phyloP scores from a whole-genome alignment of 2,888 invertebrate genomes.

The Nebria brevicollis region DNA sequence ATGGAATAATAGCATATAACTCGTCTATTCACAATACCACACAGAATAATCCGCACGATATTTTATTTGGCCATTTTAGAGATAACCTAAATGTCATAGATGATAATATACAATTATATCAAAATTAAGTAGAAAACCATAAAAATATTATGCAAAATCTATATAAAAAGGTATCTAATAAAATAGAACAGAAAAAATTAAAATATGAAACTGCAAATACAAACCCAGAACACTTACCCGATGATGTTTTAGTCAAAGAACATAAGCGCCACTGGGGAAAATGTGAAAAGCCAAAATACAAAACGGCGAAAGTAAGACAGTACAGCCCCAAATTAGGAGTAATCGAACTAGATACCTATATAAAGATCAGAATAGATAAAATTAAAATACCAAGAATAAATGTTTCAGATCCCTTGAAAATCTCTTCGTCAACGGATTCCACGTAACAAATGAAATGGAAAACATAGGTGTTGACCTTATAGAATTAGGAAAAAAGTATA shows the following conservation, averaged over 20 bases:
- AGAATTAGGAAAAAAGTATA: background rate
- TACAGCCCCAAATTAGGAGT: too few relatives aligned
- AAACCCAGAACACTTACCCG: background rate
- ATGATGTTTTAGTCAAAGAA: constrained; percentile 6
- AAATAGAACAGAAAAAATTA: constrained; percentile 1
- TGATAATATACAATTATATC: background rate
- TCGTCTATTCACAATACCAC: constrained; percentile 11
- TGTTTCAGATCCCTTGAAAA: too few relatives aligned
- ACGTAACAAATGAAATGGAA: too few relatives aligned
- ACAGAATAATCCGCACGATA: constrained; percentile 11
- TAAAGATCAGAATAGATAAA: too few relatives aligned
- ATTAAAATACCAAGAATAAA: too few relatives aligned
- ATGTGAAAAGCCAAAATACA: constrained; percentile 6
- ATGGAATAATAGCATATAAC: constrained; percentile 12
- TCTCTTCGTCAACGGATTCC: too few relatives aligned
- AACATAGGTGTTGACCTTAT: too few relatives aligned
- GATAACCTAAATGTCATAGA: background rate
- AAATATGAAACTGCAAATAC: background rate
- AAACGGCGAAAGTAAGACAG: too few relatives aligned
- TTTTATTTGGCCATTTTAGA: constrained; percentile 3
- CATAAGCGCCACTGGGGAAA: constrained; percentile 1
- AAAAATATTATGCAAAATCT: constrained; percentile 7
- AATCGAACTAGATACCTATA: too few relatives aligned
- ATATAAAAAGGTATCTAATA: background rate
- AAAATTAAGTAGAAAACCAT: background rate